Conservation (phyloP, 1,140 invertebrate genomes). For the Leptinotarsa defecta region DNA sequence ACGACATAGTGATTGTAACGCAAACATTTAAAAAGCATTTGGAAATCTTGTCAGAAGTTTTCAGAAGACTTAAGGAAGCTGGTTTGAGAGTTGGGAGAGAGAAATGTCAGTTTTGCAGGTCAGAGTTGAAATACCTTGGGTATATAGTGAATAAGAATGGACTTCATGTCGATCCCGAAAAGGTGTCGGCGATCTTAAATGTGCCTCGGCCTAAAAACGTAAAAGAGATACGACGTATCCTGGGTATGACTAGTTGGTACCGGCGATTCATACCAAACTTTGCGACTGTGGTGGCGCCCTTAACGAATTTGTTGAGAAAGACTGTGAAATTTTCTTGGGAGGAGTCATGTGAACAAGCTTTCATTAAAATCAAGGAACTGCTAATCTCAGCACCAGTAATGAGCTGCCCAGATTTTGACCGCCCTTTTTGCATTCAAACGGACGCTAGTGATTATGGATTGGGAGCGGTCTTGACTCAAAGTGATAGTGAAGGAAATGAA, state of each 20-base stretch:
- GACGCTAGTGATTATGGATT: slow-evolving; percentile 38
- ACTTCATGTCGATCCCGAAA: slow-evolving; percentile 35
- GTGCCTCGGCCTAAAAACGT: background rate
- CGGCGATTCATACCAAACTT: slow-evolving; percentile 27
- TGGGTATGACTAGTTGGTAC: slow-evolving; percentile 38
- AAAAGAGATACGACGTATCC: background rate
- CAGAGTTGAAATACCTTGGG: slow-evolving; percentile 49
- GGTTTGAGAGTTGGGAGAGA: slow-evolving; percentile 45
- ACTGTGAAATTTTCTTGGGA: slow-evolving; percentile 27
- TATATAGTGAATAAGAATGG: slow-evolving; percentile 49
- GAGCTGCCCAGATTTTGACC: slow-evolving; percentile 38
- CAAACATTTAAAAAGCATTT: slow-evolving; percentile 34
- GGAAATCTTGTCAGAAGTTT: slow-evolving; percentile 36
- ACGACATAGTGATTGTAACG: slow-evolving; percentile 41
- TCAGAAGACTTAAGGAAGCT: slow-evolving; percentile 41
- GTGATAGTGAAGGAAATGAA: slow-evolving; percentile 30
- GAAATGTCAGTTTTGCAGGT: slow-evolving; percentile 48
- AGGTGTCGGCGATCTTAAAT: slow-evolving; percentile 40
- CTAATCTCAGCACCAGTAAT: slow-evolving; percentile 39
- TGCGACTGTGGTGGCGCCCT: slow-evolving; percentile 35
- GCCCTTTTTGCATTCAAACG: slow-evolving; percentile 40
- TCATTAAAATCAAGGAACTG: slow-evolving; percentile 38
- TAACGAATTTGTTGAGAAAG: slow-evolving; percentile 39
- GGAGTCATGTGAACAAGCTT: slow-evolving; percentile 31
- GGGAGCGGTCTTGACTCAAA: slow-evolving; percentile 42